Evolutionary conservation across 2,888 invertebrate genomes (phyloP).

Genomic region (Andrena marginata): DNA sequence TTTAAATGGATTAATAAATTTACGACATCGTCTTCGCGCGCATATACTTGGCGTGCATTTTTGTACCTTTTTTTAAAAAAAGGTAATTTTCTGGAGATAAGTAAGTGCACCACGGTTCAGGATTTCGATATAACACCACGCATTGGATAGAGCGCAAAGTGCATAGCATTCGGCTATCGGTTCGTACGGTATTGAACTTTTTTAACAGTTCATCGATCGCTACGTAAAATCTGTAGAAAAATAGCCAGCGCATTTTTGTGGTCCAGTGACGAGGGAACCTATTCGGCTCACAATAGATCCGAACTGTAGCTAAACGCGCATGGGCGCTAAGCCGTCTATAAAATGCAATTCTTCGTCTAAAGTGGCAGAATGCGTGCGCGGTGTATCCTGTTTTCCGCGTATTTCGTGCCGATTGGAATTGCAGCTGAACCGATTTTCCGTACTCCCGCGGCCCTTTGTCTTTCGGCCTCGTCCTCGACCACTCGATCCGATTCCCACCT

Average conservation of each 20-base stretch:
- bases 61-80: too few relatives aligned
- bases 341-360: slow-evolving; percentile 46
- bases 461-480: slow-evolving; percentile 40
- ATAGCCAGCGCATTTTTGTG: slow-evolving; percentile 1
- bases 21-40: too few relatives aligned
- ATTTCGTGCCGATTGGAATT: slow-evolving; percentile 54
- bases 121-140: background rate
- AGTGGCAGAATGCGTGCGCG: slow-evolving; percentile 8
- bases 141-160: background rate
- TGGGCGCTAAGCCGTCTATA: slow-evolving; percentile 5
- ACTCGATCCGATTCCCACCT: slow-evolving; percentile 54
- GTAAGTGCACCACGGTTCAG: too few relatives aligned
- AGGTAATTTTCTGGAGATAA: too few relatives aligned
- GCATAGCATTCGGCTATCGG: background rate
- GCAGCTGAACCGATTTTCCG: slow-evolving; percentile 57
- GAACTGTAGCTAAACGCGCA: background rate
- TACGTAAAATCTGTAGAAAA: background rate
- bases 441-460: slow-evolving; percentile 54
- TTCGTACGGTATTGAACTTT: slow-evolving; percentile 28
- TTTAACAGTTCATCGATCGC: slow-evolving; percentile 3
- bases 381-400: slow-evolving; percentile 30
- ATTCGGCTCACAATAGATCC: slow-evolving; percentile 14
- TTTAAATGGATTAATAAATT: too few relatives aligned
- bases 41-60: too few relatives aligned
- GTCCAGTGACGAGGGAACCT: slow-evolving; percentile 13